Conservation (phyloP, 2,113 vertebrate species). For the Ammodytes marinus region DNA sequence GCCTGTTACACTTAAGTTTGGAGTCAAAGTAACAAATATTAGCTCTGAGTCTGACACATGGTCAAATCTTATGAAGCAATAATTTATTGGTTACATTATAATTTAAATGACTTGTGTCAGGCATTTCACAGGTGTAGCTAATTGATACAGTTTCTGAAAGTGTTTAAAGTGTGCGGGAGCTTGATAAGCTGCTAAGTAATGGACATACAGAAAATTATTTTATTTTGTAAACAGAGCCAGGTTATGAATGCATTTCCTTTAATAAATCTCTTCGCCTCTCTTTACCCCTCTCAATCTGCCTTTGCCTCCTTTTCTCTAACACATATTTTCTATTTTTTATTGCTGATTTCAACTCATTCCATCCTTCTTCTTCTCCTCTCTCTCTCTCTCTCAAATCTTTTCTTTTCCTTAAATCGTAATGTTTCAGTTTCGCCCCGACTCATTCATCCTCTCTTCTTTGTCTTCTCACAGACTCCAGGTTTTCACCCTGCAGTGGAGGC, state of each 20-base stretch:
- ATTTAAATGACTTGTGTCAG: background rate
- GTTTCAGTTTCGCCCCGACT: conserved; percentile 34
- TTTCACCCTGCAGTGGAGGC: conserved; percentile 63
- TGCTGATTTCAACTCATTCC: conserved; percentile 29
- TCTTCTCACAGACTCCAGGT: conserved; percentile 58
- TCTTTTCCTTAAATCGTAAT: background rate
- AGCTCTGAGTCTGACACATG: background rate
- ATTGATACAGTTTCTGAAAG: too few species aligned
- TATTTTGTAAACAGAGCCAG: too few species aligned
- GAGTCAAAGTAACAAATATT: background rate
- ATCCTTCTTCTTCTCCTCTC: background rate
- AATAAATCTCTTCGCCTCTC: conserved; percentile 2
- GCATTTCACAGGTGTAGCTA: background rate
- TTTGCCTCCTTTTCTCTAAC: conserved; percentile 9
- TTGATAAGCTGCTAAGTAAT: background rate
- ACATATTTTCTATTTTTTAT: conserved; percentile 16
- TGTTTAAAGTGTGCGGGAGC: too few species aligned
- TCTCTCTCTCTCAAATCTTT: background rate
- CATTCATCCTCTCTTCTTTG: conserved; percentile 72
- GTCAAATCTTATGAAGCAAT: background rate
- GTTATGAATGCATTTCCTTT: too few species aligned
- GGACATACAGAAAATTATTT: background rate
- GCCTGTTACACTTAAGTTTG: background rate
- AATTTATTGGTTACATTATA: background rate
- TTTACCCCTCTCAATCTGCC: conserved; percentile 17